These are phyloP conservation scores for Drosophila dunni DNA, from an alignment of 1,140 invertebrate species.

Conservation along the genomic window DNA sequence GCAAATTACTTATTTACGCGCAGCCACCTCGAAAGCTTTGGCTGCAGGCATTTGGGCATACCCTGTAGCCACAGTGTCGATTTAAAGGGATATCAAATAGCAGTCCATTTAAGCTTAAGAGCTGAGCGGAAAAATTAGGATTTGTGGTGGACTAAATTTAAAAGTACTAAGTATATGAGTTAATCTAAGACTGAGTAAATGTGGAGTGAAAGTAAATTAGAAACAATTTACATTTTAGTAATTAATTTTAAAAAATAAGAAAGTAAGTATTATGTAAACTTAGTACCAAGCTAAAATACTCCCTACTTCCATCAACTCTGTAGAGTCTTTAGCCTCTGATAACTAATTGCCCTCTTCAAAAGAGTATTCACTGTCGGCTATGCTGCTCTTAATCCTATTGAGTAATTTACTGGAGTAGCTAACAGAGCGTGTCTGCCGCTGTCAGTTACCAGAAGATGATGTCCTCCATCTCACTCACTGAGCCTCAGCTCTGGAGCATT, in stretches of 20 bases:
- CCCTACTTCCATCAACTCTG: no score
- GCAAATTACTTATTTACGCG: slow-evolving; percentile 73
- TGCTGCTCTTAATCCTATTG: slow-evolving; percentile 33
- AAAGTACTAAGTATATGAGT: no score
- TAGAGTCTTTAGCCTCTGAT: no score
- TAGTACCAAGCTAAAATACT: not conserved
- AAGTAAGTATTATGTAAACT: not conserved
- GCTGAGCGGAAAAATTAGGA: no score
- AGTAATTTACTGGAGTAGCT: slow-evolving; percentile 39
- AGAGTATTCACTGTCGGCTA: slow-evolving; percentile 2
- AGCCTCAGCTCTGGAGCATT: slow-evolving; percentile 66
- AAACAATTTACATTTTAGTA: no score
- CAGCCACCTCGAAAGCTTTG: slow-evolving; percentile 29
- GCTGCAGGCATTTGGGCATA: slow-evolving; percentile 6
- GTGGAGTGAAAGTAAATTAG: no score
- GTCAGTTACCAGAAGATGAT: slow-evolving; percentile 21
- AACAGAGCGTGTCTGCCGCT: not conserved
- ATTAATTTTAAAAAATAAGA: no score
- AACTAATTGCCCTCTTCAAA: not conserved
- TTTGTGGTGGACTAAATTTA: no score
- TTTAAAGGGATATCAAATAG: not conserved
- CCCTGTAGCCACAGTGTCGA: slow-evolving; percentile 2
- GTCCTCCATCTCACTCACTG: slow-evolving; percentile 29
- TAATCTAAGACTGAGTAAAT: no score
- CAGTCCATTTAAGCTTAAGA: not conserved